Evolutionary conservation across 2,888 invertebrate genomes (phyloP).

Genomic region (Tachina grossa): DNA sequence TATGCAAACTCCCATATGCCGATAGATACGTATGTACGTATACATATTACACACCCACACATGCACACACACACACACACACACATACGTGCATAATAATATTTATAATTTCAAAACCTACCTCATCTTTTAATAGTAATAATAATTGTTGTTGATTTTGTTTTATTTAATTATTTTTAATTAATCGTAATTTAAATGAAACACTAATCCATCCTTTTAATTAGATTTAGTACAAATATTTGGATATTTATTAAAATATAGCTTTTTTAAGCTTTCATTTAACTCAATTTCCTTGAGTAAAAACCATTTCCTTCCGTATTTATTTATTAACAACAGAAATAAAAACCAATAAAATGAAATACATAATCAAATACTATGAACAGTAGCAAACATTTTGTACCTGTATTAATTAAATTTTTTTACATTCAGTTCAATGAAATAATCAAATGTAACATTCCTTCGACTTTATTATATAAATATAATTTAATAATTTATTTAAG

Average conservation of each 20-base stretch:
- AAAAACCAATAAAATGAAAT: not conserved
- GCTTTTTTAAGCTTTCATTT: conserved; percentile 11
- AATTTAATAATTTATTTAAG: conserved; percentile 54
- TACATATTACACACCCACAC: not conserved
- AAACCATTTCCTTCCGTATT: conserved; percentile 21
- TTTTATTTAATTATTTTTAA: conserved; percentile 40
- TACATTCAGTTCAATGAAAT: conserved; percentile 36
- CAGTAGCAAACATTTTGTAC: conserved; percentile 66
- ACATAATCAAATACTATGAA: not conserved
- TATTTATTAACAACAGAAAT: conserved; percentile 22
- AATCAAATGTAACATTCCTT: conserved; percentile 57
- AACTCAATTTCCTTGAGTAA: not conserved
- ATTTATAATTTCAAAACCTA: conserved; percentile 60
- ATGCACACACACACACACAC: not conserved
- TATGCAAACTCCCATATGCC: too few relatives aligned
- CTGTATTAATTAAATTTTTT: conserved; percentile 55
- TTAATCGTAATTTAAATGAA: conserved; percentile 15
- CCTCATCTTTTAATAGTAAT: conserved; percentile 59
- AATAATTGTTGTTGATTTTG: conserved; percentile 65
- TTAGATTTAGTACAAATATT: conserved; percentile 36
- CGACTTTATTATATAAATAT: conserved; percentile 42
- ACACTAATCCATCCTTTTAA: conserved; percentile 32
- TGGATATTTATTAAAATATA: conserved; percentile 11
- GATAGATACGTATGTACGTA: conserved; percentile 9
- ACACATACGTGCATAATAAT: not conserved